A percentile compares a stretch with the other conserved stretches of the same genome.
These are phyloP conservation scores for Ariopsis seemanni DNA, from an alignment of 2,113 vertebrate genomes.

Conservation along the genomic window DNA sequence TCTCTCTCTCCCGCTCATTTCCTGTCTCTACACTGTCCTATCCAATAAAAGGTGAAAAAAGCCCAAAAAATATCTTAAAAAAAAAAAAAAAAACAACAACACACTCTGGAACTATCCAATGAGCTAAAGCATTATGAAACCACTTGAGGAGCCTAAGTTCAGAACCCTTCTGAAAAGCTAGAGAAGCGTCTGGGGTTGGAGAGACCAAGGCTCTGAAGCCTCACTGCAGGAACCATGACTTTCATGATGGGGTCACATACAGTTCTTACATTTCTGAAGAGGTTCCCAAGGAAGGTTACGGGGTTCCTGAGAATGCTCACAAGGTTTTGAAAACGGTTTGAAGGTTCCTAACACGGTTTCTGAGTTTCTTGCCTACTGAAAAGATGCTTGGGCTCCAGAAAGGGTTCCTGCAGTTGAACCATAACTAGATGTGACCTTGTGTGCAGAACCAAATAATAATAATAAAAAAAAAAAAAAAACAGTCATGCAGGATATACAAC, in stretches of 20 bases:
- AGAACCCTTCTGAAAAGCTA: not conserved
- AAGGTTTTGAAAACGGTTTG: not conserved
- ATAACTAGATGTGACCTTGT: not conserved
- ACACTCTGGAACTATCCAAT: not conserved
- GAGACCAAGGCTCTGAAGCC: not conserved
- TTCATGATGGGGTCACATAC: not conserved
- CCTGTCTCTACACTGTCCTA: too few relatives aligned
- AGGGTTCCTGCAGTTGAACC: not conserved
- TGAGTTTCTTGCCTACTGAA: not conserved
- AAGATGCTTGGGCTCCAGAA: not conserved
- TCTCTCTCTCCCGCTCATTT: too few relatives aligned
- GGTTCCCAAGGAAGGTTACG: not conserved
- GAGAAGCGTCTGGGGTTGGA: not conserved
- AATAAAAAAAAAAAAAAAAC: not conserved
- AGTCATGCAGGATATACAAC: not conserved
- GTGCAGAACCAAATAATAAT: not conserved
- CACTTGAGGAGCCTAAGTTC: not conserved
- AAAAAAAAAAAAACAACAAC: not conserved
- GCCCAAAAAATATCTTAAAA: too few relatives aligned
- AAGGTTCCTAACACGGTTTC: not conserved
- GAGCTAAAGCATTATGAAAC: not conserved
- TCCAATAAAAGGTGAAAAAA: too few relatives aligned
- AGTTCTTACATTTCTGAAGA: not conserved
- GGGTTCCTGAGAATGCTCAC: not conserved
- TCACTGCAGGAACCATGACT: not conserved